phyloP scores from a whole-genome alignment of 53 echinoderm and acorn worm species.

The Zoroaster sp. region DNA sequence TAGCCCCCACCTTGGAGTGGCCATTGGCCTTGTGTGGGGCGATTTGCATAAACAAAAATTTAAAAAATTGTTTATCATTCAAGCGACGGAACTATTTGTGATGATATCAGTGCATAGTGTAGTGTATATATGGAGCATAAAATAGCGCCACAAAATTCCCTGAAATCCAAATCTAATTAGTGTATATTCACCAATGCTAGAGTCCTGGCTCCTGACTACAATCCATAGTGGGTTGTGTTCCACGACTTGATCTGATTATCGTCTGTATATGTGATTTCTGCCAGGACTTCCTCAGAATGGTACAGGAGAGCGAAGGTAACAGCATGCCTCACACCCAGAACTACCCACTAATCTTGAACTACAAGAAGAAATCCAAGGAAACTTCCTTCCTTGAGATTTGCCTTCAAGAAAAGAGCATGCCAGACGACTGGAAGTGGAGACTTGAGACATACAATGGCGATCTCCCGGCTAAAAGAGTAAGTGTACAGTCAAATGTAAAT shows the following conservation, averaged over 20 bases:
- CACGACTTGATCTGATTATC: not conserved
- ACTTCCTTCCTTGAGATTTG: not conserved
- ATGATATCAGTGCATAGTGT: not conserved
- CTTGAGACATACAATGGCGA: conserved; percentile 9
- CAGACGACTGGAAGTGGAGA: conserved; percentile 27
- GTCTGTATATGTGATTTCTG: not conserved
- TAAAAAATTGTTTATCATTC: too few relatives aligned
- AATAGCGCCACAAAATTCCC: too few relatives aligned
- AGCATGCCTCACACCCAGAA: not conserved
- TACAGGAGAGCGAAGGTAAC: not conserved
- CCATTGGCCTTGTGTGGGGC: too few relatives aligned
- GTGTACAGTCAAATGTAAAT: not conserved
- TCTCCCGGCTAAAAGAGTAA: conserved; percentile 10
- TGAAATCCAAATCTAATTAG: too few relatives aligned
- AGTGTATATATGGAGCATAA: too few relatives aligned
- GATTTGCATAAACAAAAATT: too few relatives aligned
- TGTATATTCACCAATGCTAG: too few relatives aligned
- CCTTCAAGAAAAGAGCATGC: not conserved
- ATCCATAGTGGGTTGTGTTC: too few relatives aligned
- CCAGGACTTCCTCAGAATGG: not conserved
- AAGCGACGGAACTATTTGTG: not conserved
- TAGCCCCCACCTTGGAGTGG: too few relatives aligned
- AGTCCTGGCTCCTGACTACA: too few relatives aligned
- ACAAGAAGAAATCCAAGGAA: not conserved
- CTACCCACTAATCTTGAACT: not conserved